A percentile compares a stretch with the other conserved stretches of the same genome.
Evolutionary conservation across 2,888 invertebrate genomes (phyloP).

Genomic region (Drosophila siamana): DNA sequence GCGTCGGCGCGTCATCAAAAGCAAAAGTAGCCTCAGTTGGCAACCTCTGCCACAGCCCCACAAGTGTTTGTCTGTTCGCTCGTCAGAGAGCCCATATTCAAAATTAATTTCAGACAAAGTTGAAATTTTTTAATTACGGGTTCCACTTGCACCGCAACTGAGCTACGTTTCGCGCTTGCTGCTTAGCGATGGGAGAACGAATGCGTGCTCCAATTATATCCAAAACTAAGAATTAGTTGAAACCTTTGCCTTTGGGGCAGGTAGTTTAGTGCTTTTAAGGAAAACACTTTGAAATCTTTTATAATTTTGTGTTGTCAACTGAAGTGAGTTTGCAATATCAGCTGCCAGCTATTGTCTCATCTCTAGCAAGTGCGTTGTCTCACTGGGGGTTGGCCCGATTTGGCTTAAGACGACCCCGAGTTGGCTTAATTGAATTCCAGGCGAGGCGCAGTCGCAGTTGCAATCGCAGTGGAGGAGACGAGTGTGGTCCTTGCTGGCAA

Average conservation of each 20-base stretch:
- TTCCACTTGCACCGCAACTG: conserved; percentile 52
- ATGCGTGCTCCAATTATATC: background rate
- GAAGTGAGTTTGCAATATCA: background rate
- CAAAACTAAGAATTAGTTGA: too few species aligned
- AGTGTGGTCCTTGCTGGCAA: conserved; percentile 65
- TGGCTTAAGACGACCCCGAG: conserved; percentile 40
- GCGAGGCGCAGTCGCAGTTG: conserved; percentile 15
- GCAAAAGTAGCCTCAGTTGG: conserved; percentile 49
- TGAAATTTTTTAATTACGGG: conserved; percentile 79
- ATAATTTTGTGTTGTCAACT: too few species aligned
- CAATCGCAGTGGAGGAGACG: conserved; percentile 12
- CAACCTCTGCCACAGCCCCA: conserved; percentile 4
- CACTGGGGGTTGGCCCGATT: conserved; percentile 51
- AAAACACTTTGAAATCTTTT: too few species aligned
- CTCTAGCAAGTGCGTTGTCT: conserved; percentile 23
- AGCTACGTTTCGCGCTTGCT: conserved; percentile 11
- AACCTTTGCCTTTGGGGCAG: too few species aligned
- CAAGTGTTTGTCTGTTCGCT: conserved; percentile 62
- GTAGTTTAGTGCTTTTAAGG: too few species aligned
- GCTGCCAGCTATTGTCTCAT: conserved; percentile 2
- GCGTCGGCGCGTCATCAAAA: conserved; percentile 74
- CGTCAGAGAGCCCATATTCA: conserved; percentile 55
- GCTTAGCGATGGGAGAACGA: conserved; percentile 43
- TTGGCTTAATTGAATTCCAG: conserved; percentile 73
- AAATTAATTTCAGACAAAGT: conserved; percentile 78